Conservation (phyloP, 2,797 vertebrate species). For the Microctenopoma lineatum region DNA sequence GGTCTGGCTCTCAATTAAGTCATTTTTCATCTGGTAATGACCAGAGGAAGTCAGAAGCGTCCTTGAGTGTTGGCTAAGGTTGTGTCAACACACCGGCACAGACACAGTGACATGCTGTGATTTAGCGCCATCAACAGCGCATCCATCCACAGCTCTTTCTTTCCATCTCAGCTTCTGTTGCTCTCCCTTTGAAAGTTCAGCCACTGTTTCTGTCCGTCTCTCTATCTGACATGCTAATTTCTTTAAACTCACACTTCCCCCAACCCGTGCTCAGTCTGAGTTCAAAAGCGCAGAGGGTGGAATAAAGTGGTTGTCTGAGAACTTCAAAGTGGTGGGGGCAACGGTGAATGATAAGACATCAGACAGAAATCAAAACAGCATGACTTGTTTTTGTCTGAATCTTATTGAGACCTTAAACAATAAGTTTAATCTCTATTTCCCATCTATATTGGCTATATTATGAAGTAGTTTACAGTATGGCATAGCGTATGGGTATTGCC, state of each 20-base stretch:
- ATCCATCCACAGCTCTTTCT: conserved; percentile 75
- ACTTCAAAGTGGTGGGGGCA: conserved; percentile 54
- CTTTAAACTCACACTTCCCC: conserved; percentile 46
- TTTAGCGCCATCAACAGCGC: conserved; percentile 83
- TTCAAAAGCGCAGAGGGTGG: conserved; percentile 59
- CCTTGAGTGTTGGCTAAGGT: conserved; percentile 86
- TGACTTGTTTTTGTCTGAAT: conserved; percentile 28
- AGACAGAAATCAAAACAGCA: conserved; percentile 38
- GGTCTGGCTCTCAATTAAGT: conserved; percentile 88
- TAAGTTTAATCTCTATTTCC: not conserved
- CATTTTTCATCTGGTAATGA: conserved; percentile 94
- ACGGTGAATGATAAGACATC: conserved; percentile 62
- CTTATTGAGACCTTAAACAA: conserved; percentile 23
- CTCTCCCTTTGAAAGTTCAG: conserved; percentile 63
- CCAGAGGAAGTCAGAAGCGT: conserved; percentile 87
- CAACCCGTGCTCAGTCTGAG: conserved; percentile 34
- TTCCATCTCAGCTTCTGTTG: conserved; percentile 54
- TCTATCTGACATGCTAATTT: conserved; percentile 50
- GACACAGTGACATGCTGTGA: conserved; percentile 74
- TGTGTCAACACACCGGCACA: conserved; percentile 82
- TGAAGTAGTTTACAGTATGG: not conserved
- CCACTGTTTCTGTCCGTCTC: conserved; percentile 47
- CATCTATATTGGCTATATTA: conserved; percentile 8
- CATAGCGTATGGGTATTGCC: conserved; percentile 2
- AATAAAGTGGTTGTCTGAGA: conserved; percentile 66